Conservation (phyloP, 2,888 invertebrate species). For the Heteromurus nitidus region DNA sequence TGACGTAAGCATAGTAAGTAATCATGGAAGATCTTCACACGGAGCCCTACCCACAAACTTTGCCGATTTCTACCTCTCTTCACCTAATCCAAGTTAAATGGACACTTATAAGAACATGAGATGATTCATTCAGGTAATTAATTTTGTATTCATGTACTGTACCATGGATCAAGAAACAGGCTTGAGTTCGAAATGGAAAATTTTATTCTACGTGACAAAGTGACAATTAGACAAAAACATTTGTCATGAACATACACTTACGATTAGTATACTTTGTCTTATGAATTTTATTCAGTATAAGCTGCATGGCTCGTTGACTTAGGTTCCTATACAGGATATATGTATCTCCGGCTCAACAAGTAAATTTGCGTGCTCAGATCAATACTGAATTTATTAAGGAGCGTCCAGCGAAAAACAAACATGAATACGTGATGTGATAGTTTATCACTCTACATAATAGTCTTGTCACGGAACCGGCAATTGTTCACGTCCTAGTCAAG, state of each 20-base stretch:
- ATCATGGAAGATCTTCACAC: no score
- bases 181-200: background rate
- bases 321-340: no score
- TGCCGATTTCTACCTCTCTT: background rate
- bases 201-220: background rate
- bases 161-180: background rate
- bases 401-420: background rate
- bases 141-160: background rate
- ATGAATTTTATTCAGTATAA: no score
- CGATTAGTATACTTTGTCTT: no score
- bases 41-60: background rate
- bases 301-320: background rate
- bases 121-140: conserved; percentile 2
- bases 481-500: background rate
- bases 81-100: background rate
- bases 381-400: background rate
- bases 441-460: background rate
- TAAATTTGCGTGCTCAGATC: no score
- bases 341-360: no score
- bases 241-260: background rate
- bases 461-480: background rate
- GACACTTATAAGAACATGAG: background rate
- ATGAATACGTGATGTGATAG: background rate
- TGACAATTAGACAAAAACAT: background rate
- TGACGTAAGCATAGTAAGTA: no score